phyloP scores from a whole-genome alignment of 64 coral and sea anemone species.

The Dendronephthya gigantea region DNA sequence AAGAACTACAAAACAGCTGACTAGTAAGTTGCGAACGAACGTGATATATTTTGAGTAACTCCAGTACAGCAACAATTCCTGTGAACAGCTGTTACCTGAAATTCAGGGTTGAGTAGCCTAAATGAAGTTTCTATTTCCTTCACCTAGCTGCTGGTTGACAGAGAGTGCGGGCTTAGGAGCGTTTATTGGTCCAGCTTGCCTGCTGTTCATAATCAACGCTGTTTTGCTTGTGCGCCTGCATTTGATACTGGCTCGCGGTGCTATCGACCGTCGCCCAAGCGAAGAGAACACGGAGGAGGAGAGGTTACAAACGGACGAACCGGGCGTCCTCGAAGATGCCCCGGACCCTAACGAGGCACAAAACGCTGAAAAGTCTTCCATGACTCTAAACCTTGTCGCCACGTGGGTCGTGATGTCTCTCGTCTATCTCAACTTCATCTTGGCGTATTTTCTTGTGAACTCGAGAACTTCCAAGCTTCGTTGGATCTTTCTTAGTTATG shows the following conservation, averaged over 20 bases:
- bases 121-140: neutral
- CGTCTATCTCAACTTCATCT: conserved; percentile 34
- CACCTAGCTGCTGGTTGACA: conserved; percentile 73
- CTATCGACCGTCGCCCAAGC: neutral
- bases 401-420: conserved; percentile 51
- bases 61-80: no score
- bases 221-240: conserved; percentile 63
- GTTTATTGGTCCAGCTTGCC: conserved; percentile 76
- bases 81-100: no score
- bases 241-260: neutral
- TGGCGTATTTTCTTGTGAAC: conserved; percentile 47
- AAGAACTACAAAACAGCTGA: conserved; percentile 83
- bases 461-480: conserved; percentile 25
- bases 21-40: no score
- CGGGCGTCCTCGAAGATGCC: conserved; percentile 22
- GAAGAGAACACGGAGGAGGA: conserved; percentile 7
- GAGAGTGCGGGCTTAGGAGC: conserved; percentile 70
- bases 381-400: conserved; percentile 37
- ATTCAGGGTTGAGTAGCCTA: no score
- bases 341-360: conserved; percentile 17
- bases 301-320: conserved; percentile 1
- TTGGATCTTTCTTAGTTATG: conserved; percentile 42
- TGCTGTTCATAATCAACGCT: conserved; percentile 65
- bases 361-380: conserved; percentile 45
- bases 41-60: no score